Evolutionary conservation across 2,888 invertebrate genomes (phyloP).

Genomic region (Nemapogon koenigi): DNA sequence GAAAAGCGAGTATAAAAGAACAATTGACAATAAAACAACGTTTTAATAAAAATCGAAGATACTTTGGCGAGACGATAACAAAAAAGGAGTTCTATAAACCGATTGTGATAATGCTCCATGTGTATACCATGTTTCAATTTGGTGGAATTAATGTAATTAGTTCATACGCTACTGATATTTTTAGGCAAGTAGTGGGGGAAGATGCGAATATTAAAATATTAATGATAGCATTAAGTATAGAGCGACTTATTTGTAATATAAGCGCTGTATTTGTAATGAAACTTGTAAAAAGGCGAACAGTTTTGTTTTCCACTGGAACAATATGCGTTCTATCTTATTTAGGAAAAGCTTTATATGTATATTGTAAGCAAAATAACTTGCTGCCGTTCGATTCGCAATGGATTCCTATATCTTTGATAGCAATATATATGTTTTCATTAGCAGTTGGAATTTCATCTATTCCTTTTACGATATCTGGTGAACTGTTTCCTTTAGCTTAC

Average conservation of each 20-base stretch:
- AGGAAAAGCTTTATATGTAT: slow-evolving; percentile 53
- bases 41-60: slow-evolving; percentile 26
- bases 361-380: slow-evolving; percentile 31
- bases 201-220: slow-evolving; percentile 64
- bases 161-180: slow-evolving; percentile 72
- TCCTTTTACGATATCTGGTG: slow-evolving; percentile 76
- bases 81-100: slow-evolving; percentile 67
- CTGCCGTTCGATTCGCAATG: slow-evolving; percentile 42
- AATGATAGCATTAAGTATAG: slow-evolving; percentile 69
- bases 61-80: slow-evolving; percentile 30
- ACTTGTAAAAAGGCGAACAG: slow-evolving; percentile 63
- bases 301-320: slow-evolving; percentile 64
- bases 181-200: slow-evolving; percentile 64
- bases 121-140: slow-evolving; percentile 72
- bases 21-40: slow-evolving; percentile 25
- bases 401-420: slow-evolving; percentile 53
- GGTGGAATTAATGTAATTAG: slow-evolving; percentile 74
- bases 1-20: slow-evolving; percentile 35
- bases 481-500: slow-evolving; percentile 69
- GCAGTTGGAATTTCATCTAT: slow-evolving; percentile 69
- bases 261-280: slow-evolving; percentile 67
- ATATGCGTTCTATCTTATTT: slow-evolving; percentile 67
- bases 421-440: slow-evolving; percentile 64
- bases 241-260: slow-evolving; percentile 67
- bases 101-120: slow-evolving; percentile 63